phyloP scores from a whole-genome alignment of 2,888 invertebrate genomes.

The Megamerina dolium region DNA sequence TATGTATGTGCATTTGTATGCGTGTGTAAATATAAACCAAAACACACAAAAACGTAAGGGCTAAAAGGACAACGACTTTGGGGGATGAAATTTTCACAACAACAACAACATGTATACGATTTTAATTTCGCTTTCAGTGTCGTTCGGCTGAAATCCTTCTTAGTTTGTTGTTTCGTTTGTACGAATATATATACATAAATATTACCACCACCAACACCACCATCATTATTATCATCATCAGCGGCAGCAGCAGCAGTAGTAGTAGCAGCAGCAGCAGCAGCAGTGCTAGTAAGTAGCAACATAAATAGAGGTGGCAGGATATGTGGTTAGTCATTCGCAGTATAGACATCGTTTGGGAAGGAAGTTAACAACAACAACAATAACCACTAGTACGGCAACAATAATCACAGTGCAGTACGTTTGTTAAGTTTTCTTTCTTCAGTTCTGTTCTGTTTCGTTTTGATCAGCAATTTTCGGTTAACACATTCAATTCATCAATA shows the following conservation, averaged over 20 bases:
- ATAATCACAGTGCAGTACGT: slow-evolving; percentile 8
- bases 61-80: slow-evolving; percentile 44
- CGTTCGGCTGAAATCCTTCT: slow-evolving; percentile 21
- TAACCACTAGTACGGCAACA: slow-evolving; percentile 8
- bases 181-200: too few species aligned
- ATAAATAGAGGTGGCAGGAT: slow-evolving; percentile 46
- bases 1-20: too few species aligned
- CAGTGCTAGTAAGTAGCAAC: too few species aligned
- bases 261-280: too few species aligned
- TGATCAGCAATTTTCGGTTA: background rate
- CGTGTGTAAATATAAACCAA: too few species aligned
- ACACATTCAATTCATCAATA: slow-evolving; percentile 1
- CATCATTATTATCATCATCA: too few species aligned
- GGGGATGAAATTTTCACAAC: slow-evolving; percentile 38
- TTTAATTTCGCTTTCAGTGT: slow-evolving; percentile 39
- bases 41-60: slow-evolving; percentile 19
- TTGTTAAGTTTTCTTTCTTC: slow-evolving; percentile 19
- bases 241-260: too few species aligned
- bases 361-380: slow-evolving; percentile 15
- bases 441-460: slow-evolving; percentile 6
- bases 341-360: slow-evolving; percentile 45
- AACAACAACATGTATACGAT: slow-evolving; percentile 23
- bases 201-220: too few species aligned
- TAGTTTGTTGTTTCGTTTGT: too few species aligned
- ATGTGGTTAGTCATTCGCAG: slow-evolving; percentile 48